Conservation (phyloP, 1,140 invertebrate species). For the Sitophilus oryzae region DNA sequence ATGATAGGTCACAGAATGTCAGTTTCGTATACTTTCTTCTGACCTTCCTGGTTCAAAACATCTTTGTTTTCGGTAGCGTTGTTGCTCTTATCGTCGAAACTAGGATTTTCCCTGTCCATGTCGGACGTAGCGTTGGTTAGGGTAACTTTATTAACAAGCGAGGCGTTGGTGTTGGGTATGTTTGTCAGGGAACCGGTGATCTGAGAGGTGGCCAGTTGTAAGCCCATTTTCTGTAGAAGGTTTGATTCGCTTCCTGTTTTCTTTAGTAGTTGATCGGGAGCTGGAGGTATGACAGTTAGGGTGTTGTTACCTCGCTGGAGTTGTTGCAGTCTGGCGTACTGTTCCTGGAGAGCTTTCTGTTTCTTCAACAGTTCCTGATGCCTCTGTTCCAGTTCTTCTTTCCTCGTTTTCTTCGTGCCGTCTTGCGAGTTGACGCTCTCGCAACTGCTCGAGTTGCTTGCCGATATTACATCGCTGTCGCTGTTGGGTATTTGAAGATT, state of each 20-base stretch:
- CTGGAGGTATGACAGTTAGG: slow-evolving; percentile 51
- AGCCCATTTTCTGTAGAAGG: slow-evolving; percentile 75
- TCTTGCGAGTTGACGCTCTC: slow-evolving; percentile 75
- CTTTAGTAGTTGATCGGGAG: slow-evolving; percentile 62
- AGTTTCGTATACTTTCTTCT: slow-evolving; percentile 78
- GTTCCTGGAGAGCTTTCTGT: slow-evolving; percentile 80
- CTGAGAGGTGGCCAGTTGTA: slow-evolving; percentile 56
- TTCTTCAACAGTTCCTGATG: slow-evolving; percentile 82
- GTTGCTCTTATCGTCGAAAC: slow-evolving; percentile 22
- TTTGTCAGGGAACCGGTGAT: slow-evolving; percentile 60
- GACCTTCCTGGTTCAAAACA: slow-evolving; percentile 34
- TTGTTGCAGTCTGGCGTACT: slow-evolving; percentile 79
- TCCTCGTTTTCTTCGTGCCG: slow-evolving; percentile 55
- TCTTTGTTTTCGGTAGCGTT: slow-evolving; percentile 36
- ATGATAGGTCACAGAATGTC: slow-evolving; percentile 71
- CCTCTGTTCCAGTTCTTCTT: slow-evolving; percentile 72
- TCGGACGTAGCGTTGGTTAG: slow-evolving; percentile 27
- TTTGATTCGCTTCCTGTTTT: slow-evolving; percentile 88
- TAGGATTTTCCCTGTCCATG: slow-evolving; percentile 32
- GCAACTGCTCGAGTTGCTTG: slow-evolving; percentile 61
- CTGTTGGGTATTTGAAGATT: slow-evolving; percentile 38
- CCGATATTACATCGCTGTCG: slow-evolving; percentile 43
- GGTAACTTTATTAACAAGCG: slow-evolving; percentile 33
- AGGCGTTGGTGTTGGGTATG: slow-evolving; percentile 44
- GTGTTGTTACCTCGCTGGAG: slow-evolving; percentile 70